A percentile compares a stretch with the other conserved stretches of the same genome.
phyloP scores from a whole-genome alignment of 2,113 vertebrate species.

The Esox niger region DNA sequence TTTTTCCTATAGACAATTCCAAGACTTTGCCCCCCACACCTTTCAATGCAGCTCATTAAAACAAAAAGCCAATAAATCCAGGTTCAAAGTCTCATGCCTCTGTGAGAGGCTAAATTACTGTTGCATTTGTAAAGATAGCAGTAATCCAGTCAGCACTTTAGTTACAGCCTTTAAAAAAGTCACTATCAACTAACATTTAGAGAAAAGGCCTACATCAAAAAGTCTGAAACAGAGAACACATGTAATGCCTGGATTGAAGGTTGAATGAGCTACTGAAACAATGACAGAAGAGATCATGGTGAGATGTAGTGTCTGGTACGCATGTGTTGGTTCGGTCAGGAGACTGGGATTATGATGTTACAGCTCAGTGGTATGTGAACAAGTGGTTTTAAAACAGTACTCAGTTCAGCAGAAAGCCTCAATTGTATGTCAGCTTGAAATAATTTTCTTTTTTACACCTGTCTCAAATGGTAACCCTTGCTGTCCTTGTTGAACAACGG shows the following conservation, averaged over 20 bases:
- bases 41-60: not conserved
- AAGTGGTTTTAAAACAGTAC: slow-evolving; percentile 7
- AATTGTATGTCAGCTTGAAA: not conserved
- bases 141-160: not conserved
- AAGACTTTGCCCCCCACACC: slow-evolving; percentile 56
- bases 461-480: not conserved
- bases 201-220: not conserved
- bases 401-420: not conserved
- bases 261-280: too few species aligned
- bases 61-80: slow-evolving; percentile 39
- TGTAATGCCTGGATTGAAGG: too few species aligned
- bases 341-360: not conserved
- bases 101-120: not conserved
- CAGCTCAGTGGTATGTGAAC: not conserved
- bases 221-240: not conserved
- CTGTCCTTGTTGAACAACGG: not conserved
- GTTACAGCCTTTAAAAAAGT: not conserved
- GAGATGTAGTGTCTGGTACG: too few species aligned
- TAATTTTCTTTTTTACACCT: too few species aligned
- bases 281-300: too few species aligned
- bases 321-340: too few species aligned
- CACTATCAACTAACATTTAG: too few species aligned
- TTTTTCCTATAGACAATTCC: slow-evolving; percentile 5
- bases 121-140: not conserved
- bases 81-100: slow-evolving; percentile 48